Evolutionary conservation across 1,140 invertebrate species (phyloP).

Genomic region (Elysia chlorotica): DNA sequence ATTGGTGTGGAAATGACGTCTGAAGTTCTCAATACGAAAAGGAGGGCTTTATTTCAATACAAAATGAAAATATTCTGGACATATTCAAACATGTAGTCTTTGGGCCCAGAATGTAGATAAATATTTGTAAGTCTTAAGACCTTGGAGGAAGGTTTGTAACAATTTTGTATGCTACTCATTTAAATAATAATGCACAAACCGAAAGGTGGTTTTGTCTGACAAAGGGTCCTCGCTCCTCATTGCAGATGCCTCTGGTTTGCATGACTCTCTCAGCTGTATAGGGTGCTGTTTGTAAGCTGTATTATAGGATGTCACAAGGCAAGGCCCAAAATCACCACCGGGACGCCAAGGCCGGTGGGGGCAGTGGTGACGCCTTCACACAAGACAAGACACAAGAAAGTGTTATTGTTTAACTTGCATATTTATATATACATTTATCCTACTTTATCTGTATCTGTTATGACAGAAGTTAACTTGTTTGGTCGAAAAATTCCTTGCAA

Average conservation of each 20-base stretch:
- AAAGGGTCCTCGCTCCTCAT: conserved; percentile 40
- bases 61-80: not conserved
- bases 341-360: conserved; percentile 45
- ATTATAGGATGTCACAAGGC: conserved; percentile 53
- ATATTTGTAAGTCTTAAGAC: too few species aligned
- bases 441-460: too few species aligned
- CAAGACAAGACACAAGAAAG: not conserved
- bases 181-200: conserved; percentile 29
- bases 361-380: conserved; percentile 54
- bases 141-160: too few species aligned
- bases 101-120: too few species aligned
- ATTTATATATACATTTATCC: not conserved
- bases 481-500: too few species aligned
- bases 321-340: conserved; percentile 37
- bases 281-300: conserved; percentile 52
- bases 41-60: too few species aligned
- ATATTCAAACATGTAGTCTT: too few species aligned
- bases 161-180: too few species aligned
- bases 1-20: too few species aligned
- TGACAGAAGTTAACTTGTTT: not conserved
- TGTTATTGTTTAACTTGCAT: not conserved
- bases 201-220: conserved; percentile 50
- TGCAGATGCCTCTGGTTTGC: conserved; percentile 43
- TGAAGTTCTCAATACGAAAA: too few species aligned
- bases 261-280: conserved; percentile 36